Base-by-base conservation (phyloP, 2,797 vertebrate genomes). In the Sebastes cheni region DNA sequence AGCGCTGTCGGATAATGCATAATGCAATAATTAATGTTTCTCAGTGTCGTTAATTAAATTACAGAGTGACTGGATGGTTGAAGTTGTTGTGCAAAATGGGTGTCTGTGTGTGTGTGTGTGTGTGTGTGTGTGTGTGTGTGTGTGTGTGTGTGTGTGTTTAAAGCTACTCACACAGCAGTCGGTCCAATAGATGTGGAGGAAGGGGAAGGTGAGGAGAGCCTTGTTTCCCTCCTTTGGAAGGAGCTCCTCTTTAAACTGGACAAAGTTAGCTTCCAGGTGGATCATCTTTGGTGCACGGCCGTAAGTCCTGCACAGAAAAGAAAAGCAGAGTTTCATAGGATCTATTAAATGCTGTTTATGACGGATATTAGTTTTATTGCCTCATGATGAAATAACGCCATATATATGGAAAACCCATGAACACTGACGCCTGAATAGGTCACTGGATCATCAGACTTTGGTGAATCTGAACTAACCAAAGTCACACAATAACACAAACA, bases 221-320 rank as follows among this genome's bases (percentile, higher is more conserved):
- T 97, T 99, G 95, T 99, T 99, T 39, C 98, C 98, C 50, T 99
- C 98, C 92, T 98, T 99, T 30, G 98, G 98, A 77, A 99, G 95
- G 11, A 99, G 96, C 65, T 99, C 98, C 93, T 99, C 99, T 94
- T 99, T 99, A 92, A 99, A 99, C 88, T 98, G 98, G 83, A 99
- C 98, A 82, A 99, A 99, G 92, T 98, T 99, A 74, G 99, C 99
- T 90, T 99, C 99, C 42, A 99, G 96, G 90, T 99, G 97, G 92
- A 99, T 99, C 98, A 99, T 99, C 95, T 99, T 99, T 1, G 98
- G 98, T 77, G 98, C 97, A 9, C 99, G 97, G 74, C 99, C 99
- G 0, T 99, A 99, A 8, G 98, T 98, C 95, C 99, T 99, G 81
- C 29, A 69, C 64, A 77, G 2, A 20, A 12, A 42, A 72, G 32